Base-by-base conservation (phyloP, 2,888 invertebrate genomes). In the Eupelmus urozonus region DNA sequence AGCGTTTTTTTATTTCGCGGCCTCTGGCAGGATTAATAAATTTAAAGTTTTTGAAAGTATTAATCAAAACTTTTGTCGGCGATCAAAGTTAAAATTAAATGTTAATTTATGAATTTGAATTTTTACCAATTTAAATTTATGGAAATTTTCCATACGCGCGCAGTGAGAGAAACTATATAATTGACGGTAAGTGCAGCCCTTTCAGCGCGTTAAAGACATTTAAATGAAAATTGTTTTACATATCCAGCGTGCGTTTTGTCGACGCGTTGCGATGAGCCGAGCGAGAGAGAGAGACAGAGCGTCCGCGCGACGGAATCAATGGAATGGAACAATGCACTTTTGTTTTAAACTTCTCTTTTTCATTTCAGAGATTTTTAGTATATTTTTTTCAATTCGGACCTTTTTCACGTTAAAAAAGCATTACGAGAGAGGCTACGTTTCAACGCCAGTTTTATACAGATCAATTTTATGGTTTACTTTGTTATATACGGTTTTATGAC, bases 391-490 rank as follows among this genome's bases (percentile, higher is more conserved):
- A 51, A 55, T 73, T 62, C 63, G 23, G n/a, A 63, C 69, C 4
- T 40, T 72, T 71, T 67, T 20, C 34, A 5, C 49, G 51, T 66
- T 71, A 59, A 51, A 65, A 45, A 55, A 72, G 62, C 42, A 29
- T 77, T 60, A 62, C 59, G 53, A 67, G 67, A 66, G 23, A 1
- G 16, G 53, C 7, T 69, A 45, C 51, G 53, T 76, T 76, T 63
- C 69, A 57, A 53, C 53, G 42, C 23, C 51, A 65, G 51, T 71
- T 70, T 76, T 57, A 76, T 51, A 66, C 65, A 51, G 59, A 76
- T 71, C 57, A 71, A 73, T 71, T 76, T 76, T 63, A 59, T 29
- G 65, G 20, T 55, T 65, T 55, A 71, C 51, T 65, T 76, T 76
- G 57, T 70, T 59, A 63, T 34, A 49, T 23, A 23, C 42, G 23